phyloP scores from a whole-genome alignment of 2,888 invertebrate species.

The Leptopterna dolabrata region DNA sequence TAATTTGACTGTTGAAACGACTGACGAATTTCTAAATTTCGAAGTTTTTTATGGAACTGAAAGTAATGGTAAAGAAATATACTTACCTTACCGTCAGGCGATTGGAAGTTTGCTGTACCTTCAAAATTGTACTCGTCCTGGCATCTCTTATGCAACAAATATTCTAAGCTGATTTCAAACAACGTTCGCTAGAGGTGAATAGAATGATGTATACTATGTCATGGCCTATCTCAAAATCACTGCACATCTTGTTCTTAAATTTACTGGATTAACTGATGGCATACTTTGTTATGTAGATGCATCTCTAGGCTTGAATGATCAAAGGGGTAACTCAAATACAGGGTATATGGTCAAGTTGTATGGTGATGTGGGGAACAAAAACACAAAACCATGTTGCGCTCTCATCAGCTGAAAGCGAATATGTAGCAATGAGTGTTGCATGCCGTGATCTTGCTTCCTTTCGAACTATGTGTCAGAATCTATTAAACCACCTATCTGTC shows the following conservation, averaged over 20 bases:
- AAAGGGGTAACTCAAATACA: background rate
- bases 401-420: conserved; percentile 14
- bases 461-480: background rate
- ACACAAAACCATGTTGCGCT: conserved; percentile 17
- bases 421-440: no score
- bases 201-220: background rate
- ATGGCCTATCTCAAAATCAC: background rate
- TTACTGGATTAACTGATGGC: background rate
- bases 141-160: conserved; percentile 29
- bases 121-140: conserved; percentile 27
- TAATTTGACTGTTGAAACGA: no score
- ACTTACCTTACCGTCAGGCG: conserved; percentile 17
- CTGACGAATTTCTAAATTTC: background rate
- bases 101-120: conserved; percentile 20
- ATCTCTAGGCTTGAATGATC: background rate
- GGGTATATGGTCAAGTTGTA: conserved; percentile 1
- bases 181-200: background rate
- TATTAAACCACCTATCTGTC: background rate
- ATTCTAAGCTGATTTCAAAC: background rate
- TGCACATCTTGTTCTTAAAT: background rate
- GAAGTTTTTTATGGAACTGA: background rate
- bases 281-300: background rate
- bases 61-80: no score
- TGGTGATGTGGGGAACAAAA: conserved; percentile 26
- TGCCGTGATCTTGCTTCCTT: background rate